phyloP scores from a whole-genome alignment of 2,888 invertebrate species.

The Nasonovia ribisnigri region DNA sequence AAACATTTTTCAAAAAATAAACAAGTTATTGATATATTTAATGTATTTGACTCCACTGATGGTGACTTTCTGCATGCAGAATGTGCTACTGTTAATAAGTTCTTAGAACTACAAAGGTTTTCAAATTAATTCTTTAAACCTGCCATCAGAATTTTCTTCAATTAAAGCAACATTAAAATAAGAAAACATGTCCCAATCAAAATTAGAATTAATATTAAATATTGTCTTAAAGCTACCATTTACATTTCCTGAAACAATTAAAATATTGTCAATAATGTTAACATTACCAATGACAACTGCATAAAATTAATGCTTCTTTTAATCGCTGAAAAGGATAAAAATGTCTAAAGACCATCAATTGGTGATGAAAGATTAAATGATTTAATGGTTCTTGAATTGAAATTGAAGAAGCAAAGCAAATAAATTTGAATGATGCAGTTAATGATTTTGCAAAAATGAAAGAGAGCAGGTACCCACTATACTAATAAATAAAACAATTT shows the following conservation, averaged over 20 bases:
- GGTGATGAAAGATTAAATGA: slow-evolving; percentile 23
- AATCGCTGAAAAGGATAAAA: slow-evolving; percentile 23
- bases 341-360: slow-evolving; percentile 26
- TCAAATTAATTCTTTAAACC: slow-evolving; percentile 26
- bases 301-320: slow-evolving; percentile 16
- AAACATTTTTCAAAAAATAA: too few relatives aligned
- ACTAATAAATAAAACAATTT: too few relatives aligned
- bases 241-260: not conserved
- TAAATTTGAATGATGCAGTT: slow-evolving; percentile 16
- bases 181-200: not conserved
- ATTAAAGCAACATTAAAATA: slow-evolving; percentile 19
- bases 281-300: slow-evolving; percentile 28
- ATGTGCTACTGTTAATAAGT: too few relatives aligned
- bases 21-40: too few relatives aligned
- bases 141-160: slow-evolving; percentile 24
- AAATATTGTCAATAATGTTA: not conserved
- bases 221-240: not conserved
- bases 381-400: slow-evolving; percentile 31
- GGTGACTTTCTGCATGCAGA: too few relatives aligned
- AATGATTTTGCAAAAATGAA: slow-evolving; percentile 27
- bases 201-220: slow-evolving; percentile 23
- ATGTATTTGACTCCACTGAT: too few relatives aligned
- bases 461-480: not conserved
- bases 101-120: slow-evolving; percentile 28
- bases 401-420: not conserved